Conservation (phyloP, 2,797 vertebrate genomes). For the Chloroceryle inda region DNA sequence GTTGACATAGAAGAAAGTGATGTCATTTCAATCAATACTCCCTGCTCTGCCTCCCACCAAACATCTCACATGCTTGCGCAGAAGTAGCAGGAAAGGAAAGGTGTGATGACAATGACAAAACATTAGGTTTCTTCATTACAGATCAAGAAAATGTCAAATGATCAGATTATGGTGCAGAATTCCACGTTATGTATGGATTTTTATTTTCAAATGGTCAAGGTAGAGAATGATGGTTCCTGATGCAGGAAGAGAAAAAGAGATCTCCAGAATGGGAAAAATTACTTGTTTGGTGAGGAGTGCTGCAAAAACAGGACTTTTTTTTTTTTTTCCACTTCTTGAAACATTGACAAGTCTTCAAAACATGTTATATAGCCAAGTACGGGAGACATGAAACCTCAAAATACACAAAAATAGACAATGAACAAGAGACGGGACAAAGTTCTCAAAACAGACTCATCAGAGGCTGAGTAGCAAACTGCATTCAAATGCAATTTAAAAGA, state of each 20-base stretch:
- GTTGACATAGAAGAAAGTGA: not conserved
- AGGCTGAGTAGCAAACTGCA: not conserved
- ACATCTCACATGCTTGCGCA: not conserved
- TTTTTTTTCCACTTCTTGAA: not conserved
- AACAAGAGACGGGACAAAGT: not conserved
- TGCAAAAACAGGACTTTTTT: not conserved
- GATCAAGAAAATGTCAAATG: slow-evolving; percentile 2
- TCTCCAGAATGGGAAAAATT: not conserved
- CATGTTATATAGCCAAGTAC: not conserved
- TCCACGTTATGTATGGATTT: not conserved
- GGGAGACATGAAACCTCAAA: not conserved
- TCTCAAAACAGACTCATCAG: not conserved
- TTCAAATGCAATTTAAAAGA: not conserved
- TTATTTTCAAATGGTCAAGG: slow-evolving; percentile 17
- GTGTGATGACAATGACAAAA: slow-evolving; percentile 23
- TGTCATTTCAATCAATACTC: not conserved
- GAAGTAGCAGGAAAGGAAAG: not conserved
- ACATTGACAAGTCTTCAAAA: not conserved
- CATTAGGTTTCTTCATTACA: not conserved
- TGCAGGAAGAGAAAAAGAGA: not conserved
- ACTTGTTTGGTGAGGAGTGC: not conserved
- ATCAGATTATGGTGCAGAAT: not conserved
- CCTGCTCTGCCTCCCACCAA: not conserved
- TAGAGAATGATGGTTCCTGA: not conserved
- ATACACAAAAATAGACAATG: not conserved